Conservation (phyloP, 92 coral and sea anemone genomes). For the Epizoanthus fatuus region DNA sequence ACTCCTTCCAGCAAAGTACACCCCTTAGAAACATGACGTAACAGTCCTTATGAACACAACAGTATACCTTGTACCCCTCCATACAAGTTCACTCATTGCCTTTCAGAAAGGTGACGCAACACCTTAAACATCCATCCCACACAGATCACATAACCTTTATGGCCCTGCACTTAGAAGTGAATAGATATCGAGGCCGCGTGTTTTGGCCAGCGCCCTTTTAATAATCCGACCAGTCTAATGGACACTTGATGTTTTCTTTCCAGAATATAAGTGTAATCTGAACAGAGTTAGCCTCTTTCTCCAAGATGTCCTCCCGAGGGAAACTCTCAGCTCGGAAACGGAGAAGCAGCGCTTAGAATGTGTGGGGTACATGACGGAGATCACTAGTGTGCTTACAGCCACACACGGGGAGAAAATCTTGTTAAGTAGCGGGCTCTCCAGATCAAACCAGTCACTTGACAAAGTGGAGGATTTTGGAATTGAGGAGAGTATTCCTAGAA, state of each 20-base stretch:
- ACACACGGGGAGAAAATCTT: constrained; percentile 56
- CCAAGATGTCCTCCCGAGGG: constrained; percentile 80
- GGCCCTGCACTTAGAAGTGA: no score
- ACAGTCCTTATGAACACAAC: no score
- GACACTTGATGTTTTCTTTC: neutral
- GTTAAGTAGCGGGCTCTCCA: constrained; percentile 76
- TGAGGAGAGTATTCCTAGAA: constrained; percentile 74
- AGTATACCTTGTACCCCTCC: no score
- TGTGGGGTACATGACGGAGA: constrained; percentile 69
- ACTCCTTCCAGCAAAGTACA: no score
- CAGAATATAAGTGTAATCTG: constrained; percentile 78
- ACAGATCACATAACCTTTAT: no score
- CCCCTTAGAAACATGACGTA: no score
- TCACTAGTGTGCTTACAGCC: constrained; percentile 74
- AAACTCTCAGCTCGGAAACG: constrained; percentile 85
- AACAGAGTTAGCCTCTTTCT: constrained; percentile 78
- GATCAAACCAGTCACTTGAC: constrained; percentile 82
- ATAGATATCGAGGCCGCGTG: no score
- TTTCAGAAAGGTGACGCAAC: no score
- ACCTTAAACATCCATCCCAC: no score
- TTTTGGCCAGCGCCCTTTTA: no score
- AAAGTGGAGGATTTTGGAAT: constrained; percentile 60
- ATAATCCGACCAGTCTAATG: neutral
- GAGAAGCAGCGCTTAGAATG: constrained; percentile 83
- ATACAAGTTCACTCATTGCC: no score